phyloP scores from a whole-genome alignment of 2,113 vertebrate species.

The Tonatia bakeri region DNA sequence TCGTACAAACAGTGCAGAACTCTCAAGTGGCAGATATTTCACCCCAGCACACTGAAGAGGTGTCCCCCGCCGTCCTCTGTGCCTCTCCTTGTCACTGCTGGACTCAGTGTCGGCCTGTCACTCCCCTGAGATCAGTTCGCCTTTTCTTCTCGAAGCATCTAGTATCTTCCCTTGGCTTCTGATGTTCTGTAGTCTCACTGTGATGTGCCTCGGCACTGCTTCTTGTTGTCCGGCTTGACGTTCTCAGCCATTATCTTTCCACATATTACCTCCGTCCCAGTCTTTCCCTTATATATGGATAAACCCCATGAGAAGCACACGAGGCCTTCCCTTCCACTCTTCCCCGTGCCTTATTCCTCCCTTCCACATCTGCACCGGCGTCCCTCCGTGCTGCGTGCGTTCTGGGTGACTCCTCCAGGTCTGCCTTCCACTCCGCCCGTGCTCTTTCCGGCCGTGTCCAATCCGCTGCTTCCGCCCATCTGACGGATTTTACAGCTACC shows the following conservation, averaged over 20 bases:
- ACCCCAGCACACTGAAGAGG: neutral
- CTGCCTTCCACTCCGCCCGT: neutral
- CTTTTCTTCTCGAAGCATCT: neutral
- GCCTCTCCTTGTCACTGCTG: neutral
- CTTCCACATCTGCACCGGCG: neutral
- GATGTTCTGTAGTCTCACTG: neutral
- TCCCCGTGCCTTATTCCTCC: neutral
- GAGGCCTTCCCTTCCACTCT: neutral
- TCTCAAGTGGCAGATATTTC: neutral
- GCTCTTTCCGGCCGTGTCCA: neutral
- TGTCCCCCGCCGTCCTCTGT: fast-evolving
- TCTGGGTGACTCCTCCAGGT: neutral
- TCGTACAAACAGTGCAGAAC: neutral
- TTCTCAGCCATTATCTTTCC: neutral
- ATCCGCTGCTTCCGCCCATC: neutral
- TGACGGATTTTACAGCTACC: neutral
- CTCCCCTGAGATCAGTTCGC: neutral
- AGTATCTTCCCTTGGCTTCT: neutral
- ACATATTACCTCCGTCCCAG: neutral
- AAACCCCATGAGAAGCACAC: neutral
- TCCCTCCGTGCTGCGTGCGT: neutral
- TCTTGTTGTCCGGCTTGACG: neutral
- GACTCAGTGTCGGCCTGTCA: neutral
- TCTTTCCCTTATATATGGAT: neutral
- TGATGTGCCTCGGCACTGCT: neutral